Conservation (phyloP, 2,797 vertebrate genomes). For the Lepilemur septentrionalis region DNA sequence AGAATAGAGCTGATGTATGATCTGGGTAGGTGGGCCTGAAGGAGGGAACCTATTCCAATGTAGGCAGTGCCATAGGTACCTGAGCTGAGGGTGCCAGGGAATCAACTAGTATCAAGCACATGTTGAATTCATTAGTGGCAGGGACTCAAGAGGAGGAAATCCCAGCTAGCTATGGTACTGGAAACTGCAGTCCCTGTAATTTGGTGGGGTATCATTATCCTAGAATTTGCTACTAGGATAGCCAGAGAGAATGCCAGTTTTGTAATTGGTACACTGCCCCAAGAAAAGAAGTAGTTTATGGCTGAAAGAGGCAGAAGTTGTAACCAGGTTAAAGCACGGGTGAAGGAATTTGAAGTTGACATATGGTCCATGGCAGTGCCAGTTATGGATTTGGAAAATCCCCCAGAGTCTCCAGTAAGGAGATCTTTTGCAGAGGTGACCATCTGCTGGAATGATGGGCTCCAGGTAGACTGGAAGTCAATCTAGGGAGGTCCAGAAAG, state of each 20-base stretch:
- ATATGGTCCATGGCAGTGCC: not conserved
- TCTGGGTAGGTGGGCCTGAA: not conserved
- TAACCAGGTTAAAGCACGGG: not conserved
- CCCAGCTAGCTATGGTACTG: not conserved
- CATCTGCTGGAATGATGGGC: not conserved
- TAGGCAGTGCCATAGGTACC: not conserved
- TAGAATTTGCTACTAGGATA: constrained; percentile 43
- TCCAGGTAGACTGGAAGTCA: not conserved
- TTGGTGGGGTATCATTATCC: constrained; percentile 52
- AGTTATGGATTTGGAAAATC: not conserved
- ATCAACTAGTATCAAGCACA: not conserved
- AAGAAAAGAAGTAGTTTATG: not conserved
- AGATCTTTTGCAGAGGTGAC: not conserved
- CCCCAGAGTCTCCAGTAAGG: not conserved
- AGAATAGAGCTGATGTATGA: not conserved
- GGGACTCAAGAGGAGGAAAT: not conserved
- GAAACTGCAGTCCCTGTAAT: not conserved
- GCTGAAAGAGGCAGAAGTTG: not conserved
- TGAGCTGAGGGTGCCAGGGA: not conserved
- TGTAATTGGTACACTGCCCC: not conserved
- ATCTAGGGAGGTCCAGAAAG: not conserved
- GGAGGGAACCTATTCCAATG: not conserved
- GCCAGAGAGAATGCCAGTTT: not conserved
- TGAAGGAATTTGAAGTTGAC: constrained; percentile 41
- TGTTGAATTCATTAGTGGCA: constrained; percentile 9